These are phyloP conservation scores for Eumeta japonica DNA, from an alignment of 1,140 invertebrate genomes.

Conservation along the genomic window DNA sequence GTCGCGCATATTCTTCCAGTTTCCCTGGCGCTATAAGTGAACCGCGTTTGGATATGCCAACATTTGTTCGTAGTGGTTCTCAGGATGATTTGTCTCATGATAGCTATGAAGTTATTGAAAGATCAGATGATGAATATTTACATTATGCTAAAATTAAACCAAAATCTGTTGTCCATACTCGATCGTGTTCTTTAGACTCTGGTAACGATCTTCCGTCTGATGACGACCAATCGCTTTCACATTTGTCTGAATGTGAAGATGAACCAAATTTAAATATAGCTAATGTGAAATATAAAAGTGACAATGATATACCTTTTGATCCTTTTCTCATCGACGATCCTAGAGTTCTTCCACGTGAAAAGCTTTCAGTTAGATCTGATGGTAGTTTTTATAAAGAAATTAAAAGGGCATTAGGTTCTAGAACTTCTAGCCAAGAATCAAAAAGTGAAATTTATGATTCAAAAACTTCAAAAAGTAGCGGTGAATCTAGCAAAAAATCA, in stretches of 20 bases:
- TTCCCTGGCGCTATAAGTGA: constrained; percentile 76
- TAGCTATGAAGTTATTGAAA: constrained; percentile 82
- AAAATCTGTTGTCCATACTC: constrained; percentile 40
- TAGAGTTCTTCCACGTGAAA: constrained; percentile 65
- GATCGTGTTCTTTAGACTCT: constrained; percentile 69
- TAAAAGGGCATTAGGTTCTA: constrained; percentile 59
- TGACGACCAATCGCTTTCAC: constrained; percentile 60
- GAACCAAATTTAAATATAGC: constrained; percentile 32
- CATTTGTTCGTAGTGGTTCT: constrained; percentile 64
- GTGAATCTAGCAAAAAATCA: constrained; percentile 63
- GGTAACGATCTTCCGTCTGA: constrained; percentile 68
- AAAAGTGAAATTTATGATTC: constrained; percentile 67
- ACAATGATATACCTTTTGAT: constrained; percentile 60
- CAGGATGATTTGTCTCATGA: constrained; percentile 87
- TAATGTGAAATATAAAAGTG: constrained; percentile 61
- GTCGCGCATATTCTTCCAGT: constrained; percentile 75
- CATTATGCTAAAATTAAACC: constrained; percentile 33
- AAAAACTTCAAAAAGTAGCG: constrained; percentile 62
- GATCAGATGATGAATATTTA: constrained; percentile 64
- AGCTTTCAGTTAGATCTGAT: constrained; percentile 66
- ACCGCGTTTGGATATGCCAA: constrained; percentile 63
- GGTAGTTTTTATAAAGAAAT: constrained; percentile 68
- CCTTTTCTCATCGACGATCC: constrained; percentile 69
- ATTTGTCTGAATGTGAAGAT: constrained; percentile 45
- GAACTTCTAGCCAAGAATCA: constrained; percentile 66